Conservation (phyloP, 2,113 vertebrate genomes). For the Mustela lutreola region DNA sequence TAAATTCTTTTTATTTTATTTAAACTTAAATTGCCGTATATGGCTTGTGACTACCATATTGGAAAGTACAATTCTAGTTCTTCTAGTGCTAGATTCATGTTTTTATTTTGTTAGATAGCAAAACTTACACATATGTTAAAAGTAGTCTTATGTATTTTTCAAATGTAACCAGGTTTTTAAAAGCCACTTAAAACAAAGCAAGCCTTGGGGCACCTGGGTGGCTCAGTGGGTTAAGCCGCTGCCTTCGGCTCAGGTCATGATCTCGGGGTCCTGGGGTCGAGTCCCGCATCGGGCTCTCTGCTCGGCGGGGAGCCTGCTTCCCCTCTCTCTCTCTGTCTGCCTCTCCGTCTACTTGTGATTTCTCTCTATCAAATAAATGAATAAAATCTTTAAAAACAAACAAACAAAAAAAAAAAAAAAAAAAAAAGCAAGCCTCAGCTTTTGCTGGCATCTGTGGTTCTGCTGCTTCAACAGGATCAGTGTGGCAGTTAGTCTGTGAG, state of each 20-base stretch:
- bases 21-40: not conserved
- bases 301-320: too few species aligned
- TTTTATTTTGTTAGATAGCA: slow-evolving; percentile 41
- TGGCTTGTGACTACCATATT: not conserved
- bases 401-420: not conserved
- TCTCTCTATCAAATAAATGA: too few species aligned
- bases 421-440: not conserved
- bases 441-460: not conserved
- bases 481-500: not conserved
- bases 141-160: not conserved
- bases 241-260: too few species aligned
- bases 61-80: not conserved
- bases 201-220: not conserved
- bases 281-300: too few species aligned
- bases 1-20: not conserved
- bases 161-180: not conserved
- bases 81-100: not conserved
- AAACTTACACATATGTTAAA: not conserved
- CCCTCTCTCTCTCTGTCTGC: too few species aligned
- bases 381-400: too few species aligned
- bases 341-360: too few species aligned
- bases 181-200: slow-evolving; percentile 36
- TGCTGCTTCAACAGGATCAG: not conserved
- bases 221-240: too few species aligned
- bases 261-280: too few species aligned